Percentiles rank a stretch among this genome's conserved stretches.
Conservation (phyloP, 2,888 invertebrate species). For the Arenicola marina region DNA sequence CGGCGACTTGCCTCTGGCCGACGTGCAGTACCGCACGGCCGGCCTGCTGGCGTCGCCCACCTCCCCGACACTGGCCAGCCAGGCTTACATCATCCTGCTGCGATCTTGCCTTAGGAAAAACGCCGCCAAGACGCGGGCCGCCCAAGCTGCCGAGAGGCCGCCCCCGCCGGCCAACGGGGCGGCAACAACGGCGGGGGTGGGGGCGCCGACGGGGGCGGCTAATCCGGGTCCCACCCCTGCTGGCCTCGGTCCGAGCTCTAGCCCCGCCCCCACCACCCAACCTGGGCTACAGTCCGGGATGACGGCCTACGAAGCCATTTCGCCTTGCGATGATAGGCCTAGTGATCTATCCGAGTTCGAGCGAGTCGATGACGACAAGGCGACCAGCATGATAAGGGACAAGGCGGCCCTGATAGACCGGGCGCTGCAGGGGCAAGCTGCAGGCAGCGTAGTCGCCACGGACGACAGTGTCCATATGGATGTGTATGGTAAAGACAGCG, state of each 20-base stretch:
- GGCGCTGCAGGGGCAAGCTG: not conserved
- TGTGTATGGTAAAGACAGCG: not conserved
- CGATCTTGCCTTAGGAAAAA: not conserved
- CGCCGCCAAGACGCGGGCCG: not conserved
- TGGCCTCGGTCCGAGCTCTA: too few species aligned
- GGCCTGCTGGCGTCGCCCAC: not conserved
- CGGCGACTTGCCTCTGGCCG: conserved; percentile 22
- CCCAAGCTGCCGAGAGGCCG: not conserved
- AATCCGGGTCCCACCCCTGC: too few species aligned
- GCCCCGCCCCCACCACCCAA: too few species aligned
- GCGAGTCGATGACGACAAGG: not conserved
- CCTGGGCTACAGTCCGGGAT: not conserved
- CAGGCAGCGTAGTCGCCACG: too few species aligned
- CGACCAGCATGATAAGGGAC: not conserved
- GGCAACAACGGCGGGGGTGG: too few species aligned
- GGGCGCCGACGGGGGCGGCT: too few species aligned
- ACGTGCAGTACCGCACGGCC: conserved; percentile 10
- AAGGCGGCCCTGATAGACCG: not conserved
- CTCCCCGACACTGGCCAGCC: not conserved
- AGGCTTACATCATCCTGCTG: not conserved
- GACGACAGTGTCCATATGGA: not conserved
- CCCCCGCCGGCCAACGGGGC: not conserved
- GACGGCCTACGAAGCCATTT: not conserved
- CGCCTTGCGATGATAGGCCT: conserved; percentile 2
- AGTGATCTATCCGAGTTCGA: conserved; percentile 16